A percentile compares a stretch with the other conserved stretches of the same genome.
phyloP scores from a whole-genome alignment of 2,797 vertebrate species.

The Sternarchorhynchus goeldii region DNA sequence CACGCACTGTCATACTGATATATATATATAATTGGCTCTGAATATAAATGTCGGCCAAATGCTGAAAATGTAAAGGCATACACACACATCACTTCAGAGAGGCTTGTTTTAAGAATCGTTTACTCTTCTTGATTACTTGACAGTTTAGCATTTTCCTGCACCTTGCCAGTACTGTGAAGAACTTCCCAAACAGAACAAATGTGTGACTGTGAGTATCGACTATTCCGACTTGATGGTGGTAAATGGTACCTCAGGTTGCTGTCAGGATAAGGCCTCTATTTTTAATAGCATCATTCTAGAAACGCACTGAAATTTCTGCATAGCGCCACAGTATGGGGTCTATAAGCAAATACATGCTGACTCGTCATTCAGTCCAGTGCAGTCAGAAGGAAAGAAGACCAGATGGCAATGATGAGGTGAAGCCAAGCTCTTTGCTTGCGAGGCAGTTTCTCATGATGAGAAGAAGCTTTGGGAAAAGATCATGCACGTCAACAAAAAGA shows the following conservation, averaged over 20 bases:
- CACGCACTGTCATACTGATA: too few species aligned
- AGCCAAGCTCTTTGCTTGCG: neutral
- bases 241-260: neutral
- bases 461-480: constrained; percentile 44
- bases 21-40: too few species aligned
- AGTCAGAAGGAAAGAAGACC: constrained; percentile 23
- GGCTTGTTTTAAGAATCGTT: neutral
- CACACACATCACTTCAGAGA: constrained; percentile 8
- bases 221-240: neutral
- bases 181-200: constrained; percentile 32
- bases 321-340: neutral
- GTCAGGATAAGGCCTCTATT: neutral
- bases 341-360: constrained; percentile 27
- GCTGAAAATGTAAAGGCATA: neutral
- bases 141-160: neutral
- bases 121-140: too few species aligned
- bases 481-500: constrained; percentile 21
- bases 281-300: constrained; percentile 2
- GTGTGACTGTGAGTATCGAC: too few species aligned
- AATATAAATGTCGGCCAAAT: too few species aligned
- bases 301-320: neutral
- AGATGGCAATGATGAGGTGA: constrained; percentile 40
- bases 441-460: constrained; percentile 25
- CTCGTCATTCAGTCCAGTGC: constrained; percentile 16
- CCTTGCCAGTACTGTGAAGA: constrained; percentile 15